Evolutionary conservation across 2,797 vertebrate species (phyloP).

Genomic region (Rhabdophis nuchalis): DNA sequence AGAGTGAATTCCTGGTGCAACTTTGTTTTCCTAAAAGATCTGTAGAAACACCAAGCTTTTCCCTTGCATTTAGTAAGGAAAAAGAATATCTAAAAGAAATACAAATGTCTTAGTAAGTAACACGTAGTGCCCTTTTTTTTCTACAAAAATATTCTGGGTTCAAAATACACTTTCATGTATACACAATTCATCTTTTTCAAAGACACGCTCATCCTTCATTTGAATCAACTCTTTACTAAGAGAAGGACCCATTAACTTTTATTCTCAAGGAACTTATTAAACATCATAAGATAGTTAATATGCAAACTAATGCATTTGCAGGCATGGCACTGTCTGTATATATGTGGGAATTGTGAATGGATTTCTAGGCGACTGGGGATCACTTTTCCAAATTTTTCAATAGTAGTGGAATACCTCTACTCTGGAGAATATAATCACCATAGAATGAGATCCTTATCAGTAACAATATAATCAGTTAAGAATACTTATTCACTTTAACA

Average conservation of each 20-base stretch:
- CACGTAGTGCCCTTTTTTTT: not conserved
- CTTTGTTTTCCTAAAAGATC: slow-evolving; percentile 2
- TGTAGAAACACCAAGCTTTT: not conserved
- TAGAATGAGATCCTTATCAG: not conserved
- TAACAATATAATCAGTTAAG: not conserved
- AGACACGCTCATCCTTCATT: not conserved
- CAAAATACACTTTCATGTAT: slow-evolving; percentile 1
- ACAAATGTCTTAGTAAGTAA: not conserved
- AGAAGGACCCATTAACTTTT: not conserved
- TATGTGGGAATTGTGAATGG: not conserved
- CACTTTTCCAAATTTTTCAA: not conserved
- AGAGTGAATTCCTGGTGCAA: not conserved
- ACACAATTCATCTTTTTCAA: not conserved
- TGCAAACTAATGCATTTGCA: not conserved
- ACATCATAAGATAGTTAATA: not conserved
- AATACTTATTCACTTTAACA: not conserved
- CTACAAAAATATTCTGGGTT: not conserved
- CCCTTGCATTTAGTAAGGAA: not conserved
- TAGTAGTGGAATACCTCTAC: not conserved
- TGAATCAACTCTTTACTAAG: not conserved
- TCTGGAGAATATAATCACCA: not conserved
- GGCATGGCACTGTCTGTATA: not conserved
- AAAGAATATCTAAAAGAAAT: slow-evolving; percentile 20
- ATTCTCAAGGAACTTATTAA: not conserved
- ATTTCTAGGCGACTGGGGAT: not conserved